Percentiles rank a stretch among this genome's conserved stretches.
Conservation (phyloP, 2,113 vertebrate genomes). For the Podarcis raffonei region DNA sequence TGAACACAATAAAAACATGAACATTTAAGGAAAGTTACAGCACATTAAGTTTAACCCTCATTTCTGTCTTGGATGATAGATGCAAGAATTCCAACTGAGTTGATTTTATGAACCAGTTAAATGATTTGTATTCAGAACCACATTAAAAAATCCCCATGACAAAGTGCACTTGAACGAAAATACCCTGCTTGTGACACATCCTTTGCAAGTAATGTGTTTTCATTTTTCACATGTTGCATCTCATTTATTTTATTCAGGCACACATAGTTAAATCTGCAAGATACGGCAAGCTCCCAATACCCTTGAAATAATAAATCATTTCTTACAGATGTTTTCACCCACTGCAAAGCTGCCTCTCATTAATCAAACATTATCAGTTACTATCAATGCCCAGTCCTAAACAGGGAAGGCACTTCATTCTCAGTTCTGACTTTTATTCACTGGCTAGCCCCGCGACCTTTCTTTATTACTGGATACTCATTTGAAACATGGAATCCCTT, state of each 20-base stretch:
- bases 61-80: constrained; percentile 82
- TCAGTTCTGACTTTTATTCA: constrained; percentile 79
- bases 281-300: constrained; percentile 77
- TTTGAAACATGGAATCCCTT: constrained; percentile 60
- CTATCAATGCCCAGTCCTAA: constrained; percentile 77
- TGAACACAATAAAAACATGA: constrained; percentile 64
- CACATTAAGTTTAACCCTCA: constrained; percentile 82
- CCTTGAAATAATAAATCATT: constrained; percentile 88
- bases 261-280: constrained; percentile 79
- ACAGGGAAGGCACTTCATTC: constrained; percentile 74
- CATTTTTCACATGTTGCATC: constrained; percentile 88
- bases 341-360: constrained; percentile 78
- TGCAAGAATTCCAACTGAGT: constrained; percentile 79
- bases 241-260: constrained; percentile 86
- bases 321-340: constrained; percentile 81
- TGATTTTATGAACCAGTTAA: constrained; percentile 81
- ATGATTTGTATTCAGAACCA: constrained; percentile 82
- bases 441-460: constrained; percentile 73
- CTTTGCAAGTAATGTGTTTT: constrained; percentile 82
- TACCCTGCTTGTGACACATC: constrained; percentile 78
- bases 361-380: constrained; percentile 88
- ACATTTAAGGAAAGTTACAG: constrained; percentile 75
- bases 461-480: constrained; percentile 47
- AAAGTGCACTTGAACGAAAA: constrained; percentile 84
- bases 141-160: constrained; percentile 80